Conservation (phyloP, 2,888 invertebrate genomes). For the Diadromus collaris region DNA sequence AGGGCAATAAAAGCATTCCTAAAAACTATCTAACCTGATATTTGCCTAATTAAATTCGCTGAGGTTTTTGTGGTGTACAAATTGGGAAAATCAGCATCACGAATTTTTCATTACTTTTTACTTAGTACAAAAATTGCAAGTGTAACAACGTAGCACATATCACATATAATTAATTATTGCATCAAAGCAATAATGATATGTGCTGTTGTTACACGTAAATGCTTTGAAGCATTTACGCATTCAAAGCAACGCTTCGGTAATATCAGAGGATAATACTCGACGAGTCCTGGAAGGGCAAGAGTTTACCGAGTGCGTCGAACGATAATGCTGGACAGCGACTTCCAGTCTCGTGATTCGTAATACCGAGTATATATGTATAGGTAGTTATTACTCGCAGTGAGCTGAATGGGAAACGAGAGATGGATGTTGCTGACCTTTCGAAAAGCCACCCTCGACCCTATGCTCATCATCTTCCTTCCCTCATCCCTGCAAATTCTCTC, state of each 20-base stretch:
- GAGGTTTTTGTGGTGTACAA: too few relatives aligned
- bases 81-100: too few relatives aligned
- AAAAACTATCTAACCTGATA: not conserved
- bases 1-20: not conserved
- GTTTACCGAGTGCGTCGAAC: slow-evolving; percentile 7
- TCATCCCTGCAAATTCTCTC: slow-evolving; percentile 33
- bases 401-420: slow-evolving; percentile 31
- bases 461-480: slow-evolving; percentile 30
- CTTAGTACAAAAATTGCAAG: too few relatives aligned
- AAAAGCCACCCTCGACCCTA: slow-evolving; percentile 28
- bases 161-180: too few relatives aligned
- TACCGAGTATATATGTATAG: slow-evolving; percentile 16
- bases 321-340: slow-evolving; percentile 35
- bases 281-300: not conserved
- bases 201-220: too few relatives aligned
- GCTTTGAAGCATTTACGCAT: slow-evolving; percentile 30
- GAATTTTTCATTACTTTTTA: too few relatives aligned
- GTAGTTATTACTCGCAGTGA: slow-evolving; percentile 5
- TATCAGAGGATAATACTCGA: not conserved
- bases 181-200: too few relatives aligned
- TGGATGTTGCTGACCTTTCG: slow-evolving; percentile 39
- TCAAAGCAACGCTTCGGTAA: not conserved
- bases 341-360: slow-evolving; percentile 33
- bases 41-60: too few relatives aligned
- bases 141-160: too few relatives aligned